Evolutionary conservation across 2,797 vertebrate species (phyloP).

Genomic region (Streptopelia turtur): DNA sequence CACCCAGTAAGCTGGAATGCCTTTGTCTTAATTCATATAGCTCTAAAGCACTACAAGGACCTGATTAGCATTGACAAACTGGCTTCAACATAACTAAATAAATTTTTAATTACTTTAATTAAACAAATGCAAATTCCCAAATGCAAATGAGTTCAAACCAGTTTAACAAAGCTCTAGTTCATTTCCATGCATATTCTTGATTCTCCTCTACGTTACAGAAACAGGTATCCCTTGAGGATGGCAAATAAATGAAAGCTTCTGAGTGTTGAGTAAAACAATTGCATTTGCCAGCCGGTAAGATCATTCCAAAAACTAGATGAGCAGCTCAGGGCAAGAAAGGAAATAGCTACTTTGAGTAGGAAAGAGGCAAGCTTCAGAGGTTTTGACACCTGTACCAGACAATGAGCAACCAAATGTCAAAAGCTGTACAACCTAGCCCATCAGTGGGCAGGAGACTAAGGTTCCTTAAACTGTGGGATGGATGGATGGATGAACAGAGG

Average conservation of each 20-base stretch:
- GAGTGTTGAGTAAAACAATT: background rate
- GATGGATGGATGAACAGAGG: background rate
- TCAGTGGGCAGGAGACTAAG: background rate
- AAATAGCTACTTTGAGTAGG: slow-evolving; percentile 1
- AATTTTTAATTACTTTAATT: slow-evolving; percentile 56
- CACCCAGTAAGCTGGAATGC: background rate
- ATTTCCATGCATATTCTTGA: background rate
- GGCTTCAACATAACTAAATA: slow-evolving; percentile 26
- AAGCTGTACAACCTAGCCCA: background rate
- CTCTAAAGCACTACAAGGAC: background rate
- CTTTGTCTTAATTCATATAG: slow-evolving; percentile 33
- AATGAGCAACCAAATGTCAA: background rate
- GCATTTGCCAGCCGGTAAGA: background rate
- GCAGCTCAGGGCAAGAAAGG: background rate
- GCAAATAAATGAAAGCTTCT: slow-evolving; percentile 10
- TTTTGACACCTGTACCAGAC: background rate
- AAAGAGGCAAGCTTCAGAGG: background rate
- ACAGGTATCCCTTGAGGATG: slow-evolving; percentile 4
- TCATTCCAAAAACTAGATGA: background rate
- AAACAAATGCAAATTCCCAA: slow-evolving; percentile 51
- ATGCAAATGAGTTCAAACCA: background rate
- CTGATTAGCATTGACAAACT: slow-evolving; percentile 43
- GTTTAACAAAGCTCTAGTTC: background rate
- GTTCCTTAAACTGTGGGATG: background rate
- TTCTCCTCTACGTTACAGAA: background rate